A percentile compares a stretch with the other conserved stretches of the same genome.
These are phyloP conservation scores for Pedionomus torquatus DNA, from an alignment of 2,113 vertebrate species.

Conservation along the genomic window DNA sequence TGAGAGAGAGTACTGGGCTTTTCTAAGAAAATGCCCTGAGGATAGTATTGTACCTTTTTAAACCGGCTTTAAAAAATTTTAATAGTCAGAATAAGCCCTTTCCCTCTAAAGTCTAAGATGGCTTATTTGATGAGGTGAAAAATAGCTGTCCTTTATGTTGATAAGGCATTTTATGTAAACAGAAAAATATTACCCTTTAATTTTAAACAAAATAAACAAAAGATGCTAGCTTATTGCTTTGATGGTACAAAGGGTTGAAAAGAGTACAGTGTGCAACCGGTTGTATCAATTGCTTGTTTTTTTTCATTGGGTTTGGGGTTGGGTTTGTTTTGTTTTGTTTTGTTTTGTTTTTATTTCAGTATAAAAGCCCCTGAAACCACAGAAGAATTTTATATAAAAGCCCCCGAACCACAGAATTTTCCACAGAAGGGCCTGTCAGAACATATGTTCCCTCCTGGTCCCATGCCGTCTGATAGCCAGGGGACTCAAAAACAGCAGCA, in stretches of 20 bases:
- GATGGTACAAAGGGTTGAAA: not conserved
- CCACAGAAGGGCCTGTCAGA: conserved; percentile 36
- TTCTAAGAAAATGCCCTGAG: not conserved
- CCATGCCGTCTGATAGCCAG: conserved; percentile 37
- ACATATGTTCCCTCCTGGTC: conserved; percentile 54
- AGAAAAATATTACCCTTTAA: not conserved
- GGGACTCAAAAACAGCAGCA: not conserved
- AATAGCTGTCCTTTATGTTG: not conserved
- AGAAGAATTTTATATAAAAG: conserved; percentile 15
- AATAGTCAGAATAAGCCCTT: not conserved
- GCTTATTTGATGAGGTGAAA: conserved; percentile 3
- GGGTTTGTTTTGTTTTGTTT: no score
- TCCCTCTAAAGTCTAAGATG: not conserved
- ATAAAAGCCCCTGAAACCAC: not conserved
- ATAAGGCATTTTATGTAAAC: not conserved
- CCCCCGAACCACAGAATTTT: conserved; percentile 17
- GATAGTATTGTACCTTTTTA: not conserved
- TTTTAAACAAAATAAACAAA: not conserved
- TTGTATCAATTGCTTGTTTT: not conserved
- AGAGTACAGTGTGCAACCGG: not conserved
- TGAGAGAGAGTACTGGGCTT: not conserved
- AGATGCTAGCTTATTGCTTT: not conserved
- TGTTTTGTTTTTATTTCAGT: not conserved
- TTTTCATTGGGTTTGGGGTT: not conserved
- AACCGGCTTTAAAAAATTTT: not conserved